Conservation (phyloP, 2,113 vertebrate genomes). For the Pantherophis guttatus region DNA sequence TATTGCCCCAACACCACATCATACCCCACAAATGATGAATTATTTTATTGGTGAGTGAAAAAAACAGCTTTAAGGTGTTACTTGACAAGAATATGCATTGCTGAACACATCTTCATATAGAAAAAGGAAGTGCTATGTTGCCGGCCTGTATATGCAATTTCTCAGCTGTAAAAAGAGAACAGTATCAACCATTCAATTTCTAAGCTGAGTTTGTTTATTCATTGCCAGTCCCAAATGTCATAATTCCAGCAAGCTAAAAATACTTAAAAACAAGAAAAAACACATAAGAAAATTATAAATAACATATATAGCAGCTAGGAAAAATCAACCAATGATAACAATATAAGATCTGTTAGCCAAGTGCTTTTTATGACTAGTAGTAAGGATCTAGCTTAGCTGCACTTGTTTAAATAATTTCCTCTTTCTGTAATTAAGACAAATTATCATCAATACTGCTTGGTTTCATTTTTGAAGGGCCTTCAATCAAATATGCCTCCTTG, state of each 20-base stretch:
- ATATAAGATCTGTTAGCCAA: neutral
- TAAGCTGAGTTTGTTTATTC: neutral
- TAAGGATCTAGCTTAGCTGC: neutral
- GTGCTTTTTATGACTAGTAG: neutral
- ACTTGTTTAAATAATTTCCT: neutral
- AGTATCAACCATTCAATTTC: neutral
- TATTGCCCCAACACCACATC: conserved; percentile 93
- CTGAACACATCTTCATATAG: neutral
- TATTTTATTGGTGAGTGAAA: conserved; percentile 87
- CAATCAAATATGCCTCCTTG: neutral
- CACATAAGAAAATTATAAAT: neutral
- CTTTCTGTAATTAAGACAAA: neutral
- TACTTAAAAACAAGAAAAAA: neutral
- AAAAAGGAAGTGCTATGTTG: neutral
- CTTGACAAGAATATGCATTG: neutral
- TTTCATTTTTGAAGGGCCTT: neutral
- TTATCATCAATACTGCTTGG: neutral
- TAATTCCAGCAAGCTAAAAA: neutral
- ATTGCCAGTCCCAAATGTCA: neutral
- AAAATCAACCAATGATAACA: neutral
- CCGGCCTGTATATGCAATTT: neutral
- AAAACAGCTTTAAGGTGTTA: neutral
- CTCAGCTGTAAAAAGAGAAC: neutral
- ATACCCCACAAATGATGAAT: conserved; percentile 96
- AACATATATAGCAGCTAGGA: neutral